These are phyloP conservation scores for human DNA, from an alignment of 2,113 vertebrate genomes.

Conservation along the genomic window GRCh38 chr21:44460001-44460500, in stretches of 20 bases:
- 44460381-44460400: neutral
- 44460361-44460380: neutral
- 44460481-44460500: fast-evolving
- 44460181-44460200: neutral
- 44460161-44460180: too few species aligned
- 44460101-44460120: neutral
- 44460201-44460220: neutral
- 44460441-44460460: neutral
- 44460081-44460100: neutral
- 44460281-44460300: neutral
- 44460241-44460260: too few species aligned
- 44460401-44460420: neutral
- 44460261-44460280: fast-evolving
- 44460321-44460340: neutral
- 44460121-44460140: neutral
- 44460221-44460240: neutral
- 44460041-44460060: neutral
- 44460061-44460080: fast-evolving
- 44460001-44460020: neutral
- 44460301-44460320: neutral
- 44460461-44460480: too few species aligned
- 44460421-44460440: neutral
- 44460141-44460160: too few species aligned
- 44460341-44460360: neutral
- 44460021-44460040: too few species aligned